These are phyloP conservation scores for Lottia scabra DNA, from an alignment of 2,888 invertebrate genomes.

Conservation along the genomic window DNA sequence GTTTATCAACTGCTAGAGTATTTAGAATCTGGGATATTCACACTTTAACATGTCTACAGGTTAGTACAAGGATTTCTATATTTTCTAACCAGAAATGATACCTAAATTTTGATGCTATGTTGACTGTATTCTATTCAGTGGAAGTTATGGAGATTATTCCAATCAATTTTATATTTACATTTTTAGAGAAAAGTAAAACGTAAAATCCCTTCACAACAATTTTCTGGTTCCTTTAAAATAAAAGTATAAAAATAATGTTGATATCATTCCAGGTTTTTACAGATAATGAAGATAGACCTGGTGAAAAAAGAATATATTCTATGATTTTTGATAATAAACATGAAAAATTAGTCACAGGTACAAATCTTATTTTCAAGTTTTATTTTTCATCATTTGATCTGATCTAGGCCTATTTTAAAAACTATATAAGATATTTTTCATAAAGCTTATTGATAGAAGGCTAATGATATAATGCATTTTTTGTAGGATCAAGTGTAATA, in stretches of 20 bases:
- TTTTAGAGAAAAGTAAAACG: too few species aligned
- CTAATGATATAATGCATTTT: too few species aligned
- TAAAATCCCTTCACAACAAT: too few species aligned
- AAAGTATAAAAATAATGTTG: not conserved
- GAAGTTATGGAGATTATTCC: too few species aligned
- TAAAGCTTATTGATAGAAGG: not conserved
- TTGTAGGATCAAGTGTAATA: slow-evolving; percentile 64
- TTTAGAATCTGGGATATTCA: slow-evolving; percentile 68
- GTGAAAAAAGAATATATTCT: slow-evolving; percentile 65
- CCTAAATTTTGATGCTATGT: not conserved
- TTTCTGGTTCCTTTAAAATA: not conserved
- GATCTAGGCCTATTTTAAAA: too few species aligned
- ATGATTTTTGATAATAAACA: slow-evolving; percentile 66
- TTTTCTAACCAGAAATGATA: too few species aligned
- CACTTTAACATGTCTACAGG: slow-evolving; percentile 67
- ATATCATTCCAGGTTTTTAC: slow-evolving; percentile 59
- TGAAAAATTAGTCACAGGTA: slow-evolving; percentile 65
- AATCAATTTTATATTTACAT: too few species aligned
- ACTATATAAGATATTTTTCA: not conserved
- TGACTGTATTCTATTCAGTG: not conserved
- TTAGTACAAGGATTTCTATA: slow-evolving; percentile 27
- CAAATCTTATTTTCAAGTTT: not conserved
- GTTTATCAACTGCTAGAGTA: slow-evolving; percentile 66
- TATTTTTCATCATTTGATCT: too few species aligned
- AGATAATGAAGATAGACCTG: slow-evolving; percentile 67